phyloP scores from a whole-genome alignment of 2,113 vertebrate species.

The Cettia cetti region DNA sequence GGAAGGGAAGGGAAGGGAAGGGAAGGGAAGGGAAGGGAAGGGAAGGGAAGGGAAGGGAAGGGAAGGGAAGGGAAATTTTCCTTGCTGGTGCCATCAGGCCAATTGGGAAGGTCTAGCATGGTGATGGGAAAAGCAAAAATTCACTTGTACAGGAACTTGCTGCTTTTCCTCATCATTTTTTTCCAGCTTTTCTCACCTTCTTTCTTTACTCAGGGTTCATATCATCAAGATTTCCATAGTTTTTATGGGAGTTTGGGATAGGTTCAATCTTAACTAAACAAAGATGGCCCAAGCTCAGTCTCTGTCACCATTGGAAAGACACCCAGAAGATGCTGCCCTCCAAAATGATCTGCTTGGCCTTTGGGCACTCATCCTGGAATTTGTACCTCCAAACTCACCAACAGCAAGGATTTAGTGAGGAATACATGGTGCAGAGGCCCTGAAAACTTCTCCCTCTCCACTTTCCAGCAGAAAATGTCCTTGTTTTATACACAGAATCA shows the following conservation, averaged over 20 bases:
- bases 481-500: not conserved
- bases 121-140: not conserved
- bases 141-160: not conserved
- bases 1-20: not conserved
- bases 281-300: not conserved
- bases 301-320: not conserved
- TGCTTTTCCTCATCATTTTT: not conserved
- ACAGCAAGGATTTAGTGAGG: not conserved
- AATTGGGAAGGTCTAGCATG: not conserved
- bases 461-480: not conserved
- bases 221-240: not conserved
- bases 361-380: not conserved
- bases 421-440: accelerated
- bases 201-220: not conserved
- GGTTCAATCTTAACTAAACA: not conserved
- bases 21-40: not conserved
- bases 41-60: not conserved
- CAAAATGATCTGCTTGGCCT: not conserved
- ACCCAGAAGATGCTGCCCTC: not conserved
- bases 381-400: not conserved
- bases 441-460: not conserved
- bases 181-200: not conserved
- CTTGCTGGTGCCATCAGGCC: not conserved
- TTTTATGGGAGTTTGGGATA: not conserved
- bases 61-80: not conserved